Evolutionary conservation across 64 coral and sea anemone genomes (phyloP), one percentile per base, ranked within the genome.

Genomic region (Pocillopora damicornis): DNA sequence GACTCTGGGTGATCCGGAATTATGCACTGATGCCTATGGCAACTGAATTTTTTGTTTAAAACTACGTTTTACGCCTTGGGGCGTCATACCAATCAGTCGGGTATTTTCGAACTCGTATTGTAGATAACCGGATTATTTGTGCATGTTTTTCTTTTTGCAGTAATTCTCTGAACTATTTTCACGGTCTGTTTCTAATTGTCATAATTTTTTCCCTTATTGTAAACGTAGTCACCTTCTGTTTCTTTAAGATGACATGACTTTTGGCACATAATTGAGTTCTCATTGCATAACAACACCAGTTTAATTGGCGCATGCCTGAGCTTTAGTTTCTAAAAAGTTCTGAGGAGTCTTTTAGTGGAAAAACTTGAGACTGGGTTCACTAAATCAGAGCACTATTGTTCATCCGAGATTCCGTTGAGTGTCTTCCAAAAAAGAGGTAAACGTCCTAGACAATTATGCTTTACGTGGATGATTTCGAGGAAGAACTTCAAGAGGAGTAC

Each of bases 401-500:
- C 3, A 51, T 51, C 42, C 30, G 7, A 51, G 7, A 51, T 67
- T 20, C 64, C 22, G 5, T 8, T 25, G 67, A n/a, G 18, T 71
- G 22, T 71, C n/a, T 2, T 4, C 18, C 65, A 22, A 68, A 17
- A 1, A 8, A 20, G 65, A 64, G 65, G 23, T 5, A n/a, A n/a
- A 20, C 22, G 67, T 18, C 5, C 11, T 69, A 51, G 57, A 78
- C 9, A 1, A 42, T 13, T 20, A 79, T 79, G 77, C 77, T 60
- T 25, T 79, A 22, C 20, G 38, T 25, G 22, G 38, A 79, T 51
- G 11, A 18, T 26, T 79, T 79, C 26, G 77, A 87, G 58, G 58
- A 87, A 26, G 20, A 60, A 58, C 77, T 79, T 57, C 51, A 18
- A 79, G 77, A 79, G 38, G 51, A 79, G 22, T 79, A 61, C 60